Conservation (phyloP, 2,797 vertebrate species). For the Sebastes kiyomatsui region DNA sequence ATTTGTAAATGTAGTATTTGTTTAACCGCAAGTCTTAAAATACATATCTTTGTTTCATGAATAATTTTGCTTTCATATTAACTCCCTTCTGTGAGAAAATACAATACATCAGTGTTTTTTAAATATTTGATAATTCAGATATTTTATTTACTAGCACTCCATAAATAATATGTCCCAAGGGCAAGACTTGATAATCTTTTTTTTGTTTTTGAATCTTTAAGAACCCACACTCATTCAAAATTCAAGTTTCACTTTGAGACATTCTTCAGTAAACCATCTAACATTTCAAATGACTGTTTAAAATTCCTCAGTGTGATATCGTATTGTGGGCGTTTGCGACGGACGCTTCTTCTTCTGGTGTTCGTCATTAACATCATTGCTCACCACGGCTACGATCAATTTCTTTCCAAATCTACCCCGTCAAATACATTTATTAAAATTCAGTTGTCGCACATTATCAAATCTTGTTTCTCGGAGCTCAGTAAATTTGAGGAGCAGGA, state of each 20-base stretch:
- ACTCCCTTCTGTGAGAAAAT: conserved; percentile 14
- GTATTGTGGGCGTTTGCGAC: background rate
- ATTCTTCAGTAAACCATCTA: background rate
- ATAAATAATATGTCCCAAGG: conserved; percentile 27
- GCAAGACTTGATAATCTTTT: conserved; percentile 14
- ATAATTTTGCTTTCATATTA: background rate
- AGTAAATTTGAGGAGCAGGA: conserved; percentile 53
- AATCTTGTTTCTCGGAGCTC: conserved; percentile 53
- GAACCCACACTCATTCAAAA: background rate
- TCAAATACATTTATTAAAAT: conserved; percentile 31
- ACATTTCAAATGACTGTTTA: conserved; percentile 6
- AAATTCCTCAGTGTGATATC: conserved; percentile 11
- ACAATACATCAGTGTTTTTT: conserved; percentile 5
- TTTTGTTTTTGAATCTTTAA: conserved; percentile 20
- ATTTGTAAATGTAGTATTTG: background rate
- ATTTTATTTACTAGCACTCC: conserved; percentile 28
- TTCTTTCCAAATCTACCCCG: conserved; percentile 36
- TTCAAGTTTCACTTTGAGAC: conserved; percentile 27
- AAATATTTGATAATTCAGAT: conserved; percentile 13
- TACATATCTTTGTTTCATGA: background rate
- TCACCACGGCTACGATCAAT: conserved; percentile 40
- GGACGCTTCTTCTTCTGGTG: background rate
- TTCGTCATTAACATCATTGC: conserved; percentile 11
- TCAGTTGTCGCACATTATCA: conserved; percentile 46
- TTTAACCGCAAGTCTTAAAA: background rate